A percentile compares a stretch with the other conserved stretches of the same genome.
Evolutionary conservation across 2,113 vertebrate genomes (phyloP).

Genomic region (Psettodes erumei): DNA sequence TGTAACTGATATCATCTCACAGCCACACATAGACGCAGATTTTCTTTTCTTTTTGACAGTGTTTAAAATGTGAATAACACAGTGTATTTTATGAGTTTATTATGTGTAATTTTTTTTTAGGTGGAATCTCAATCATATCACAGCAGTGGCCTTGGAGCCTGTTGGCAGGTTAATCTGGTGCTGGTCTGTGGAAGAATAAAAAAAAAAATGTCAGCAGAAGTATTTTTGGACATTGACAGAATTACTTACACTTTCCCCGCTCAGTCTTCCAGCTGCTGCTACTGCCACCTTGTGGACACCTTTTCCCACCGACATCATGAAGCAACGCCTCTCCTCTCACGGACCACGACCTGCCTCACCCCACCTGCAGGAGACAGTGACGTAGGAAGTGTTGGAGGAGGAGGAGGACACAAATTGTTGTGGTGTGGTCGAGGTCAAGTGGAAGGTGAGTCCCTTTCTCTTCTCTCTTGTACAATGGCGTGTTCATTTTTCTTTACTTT

Average conservation of each 20-base stretch:
- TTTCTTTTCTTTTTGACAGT: no score
- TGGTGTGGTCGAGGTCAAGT: neutral
- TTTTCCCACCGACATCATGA: neutral
- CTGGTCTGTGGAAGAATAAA: neutral
- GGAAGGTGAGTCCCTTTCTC: neutral
- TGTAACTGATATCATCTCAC: no score
- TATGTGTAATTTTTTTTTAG: no score
- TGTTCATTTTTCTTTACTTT: no score
- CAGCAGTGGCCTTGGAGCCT: neutral
- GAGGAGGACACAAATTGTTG: neutral
- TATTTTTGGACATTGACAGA: neutral
- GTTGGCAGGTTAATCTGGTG: neutral
- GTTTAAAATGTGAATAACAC: no score
- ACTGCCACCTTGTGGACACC: slow-evolving; percentile 52
- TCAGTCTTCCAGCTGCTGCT: slow-evolving; percentile 20
- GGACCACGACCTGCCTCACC: neutral
- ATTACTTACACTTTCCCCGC: neutral
- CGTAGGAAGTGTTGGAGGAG: neutral
- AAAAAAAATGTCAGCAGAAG: neutral
- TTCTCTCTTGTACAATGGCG: neutral
- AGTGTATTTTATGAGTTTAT: no score
- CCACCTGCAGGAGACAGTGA: neutral
- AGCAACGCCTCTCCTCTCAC: neutral
- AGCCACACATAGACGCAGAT: no score
- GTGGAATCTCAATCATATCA: no score